A percentile compares a stretch with the other conserved stretches of the same genome.
Conservation (phyloP, 2,888 invertebrate species). For the Cylindroiulus punctatus region DNA sequence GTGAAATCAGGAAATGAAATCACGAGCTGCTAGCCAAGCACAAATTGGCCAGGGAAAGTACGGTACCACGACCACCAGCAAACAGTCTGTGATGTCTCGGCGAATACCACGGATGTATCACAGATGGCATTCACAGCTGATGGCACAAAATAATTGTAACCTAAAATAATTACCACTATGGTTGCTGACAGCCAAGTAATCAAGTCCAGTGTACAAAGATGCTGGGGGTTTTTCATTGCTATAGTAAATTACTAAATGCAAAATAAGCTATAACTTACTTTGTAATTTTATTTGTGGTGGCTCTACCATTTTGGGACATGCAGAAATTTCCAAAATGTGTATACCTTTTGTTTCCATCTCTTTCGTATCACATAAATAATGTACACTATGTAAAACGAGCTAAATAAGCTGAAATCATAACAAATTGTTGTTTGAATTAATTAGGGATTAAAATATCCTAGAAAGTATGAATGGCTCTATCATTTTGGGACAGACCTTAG, state of each 20-base stretch:
- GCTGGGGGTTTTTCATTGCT: neutral
- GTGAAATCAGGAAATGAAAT: neutral
- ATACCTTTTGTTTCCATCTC: too few relatives aligned
- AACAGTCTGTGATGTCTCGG: neutral
- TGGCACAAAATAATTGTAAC: neutral
- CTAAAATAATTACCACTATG: neutral
- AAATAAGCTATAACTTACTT: neutral
- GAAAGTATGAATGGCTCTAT: too few relatives aligned
- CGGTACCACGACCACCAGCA: neutral
- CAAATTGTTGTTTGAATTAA: too few relatives aligned
- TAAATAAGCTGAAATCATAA: too few relatives aligned
- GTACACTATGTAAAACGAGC: too few relatives aligned
- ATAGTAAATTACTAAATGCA: too few relatives aligned
- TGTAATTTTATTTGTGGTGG: too few relatives aligned
- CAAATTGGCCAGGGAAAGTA: neutral
- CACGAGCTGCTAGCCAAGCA: slow-evolving; percentile 3
- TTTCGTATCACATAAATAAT: too few relatives aligned
- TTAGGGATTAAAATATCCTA: too few relatives aligned
- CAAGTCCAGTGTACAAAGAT: neutral
- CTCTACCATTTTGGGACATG: too few relatives aligned
- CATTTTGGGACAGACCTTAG: too few relatives aligned
- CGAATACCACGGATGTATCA: neutral
- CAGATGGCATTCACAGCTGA: neutral
- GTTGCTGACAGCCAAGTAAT: neutral
- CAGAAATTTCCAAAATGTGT: too few relatives aligned